Percentiles rank a stretch among this genome's conserved stretches.
Evolutionary conservation across 1,140 invertebrate genomes (phyloP).

Genomic region (Aphidius ervi): DNA sequence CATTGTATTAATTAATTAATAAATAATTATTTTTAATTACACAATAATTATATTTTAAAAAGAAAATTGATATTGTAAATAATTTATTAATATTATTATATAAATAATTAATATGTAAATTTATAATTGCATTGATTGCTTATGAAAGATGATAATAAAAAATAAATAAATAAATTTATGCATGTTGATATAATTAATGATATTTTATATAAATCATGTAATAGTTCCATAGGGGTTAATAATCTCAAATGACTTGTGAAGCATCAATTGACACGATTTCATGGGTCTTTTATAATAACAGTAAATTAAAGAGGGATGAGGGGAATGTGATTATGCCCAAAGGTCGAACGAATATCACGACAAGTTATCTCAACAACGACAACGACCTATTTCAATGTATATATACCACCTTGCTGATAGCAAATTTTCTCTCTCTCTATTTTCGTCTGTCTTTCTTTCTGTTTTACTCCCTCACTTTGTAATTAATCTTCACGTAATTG

Average conservation of each 20-base stretch:
- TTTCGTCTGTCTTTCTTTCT: constrained; percentile 1
- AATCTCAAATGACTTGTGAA: constrained; percentile 19
- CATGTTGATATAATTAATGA: constrained; percentile 11
- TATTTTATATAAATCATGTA: neutral
- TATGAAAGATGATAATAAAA: no score
- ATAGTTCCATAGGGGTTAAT: constrained; percentile 12
- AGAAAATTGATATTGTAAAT: neutral
- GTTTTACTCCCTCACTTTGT: constrained; percentile 15
- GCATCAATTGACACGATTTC: constrained; percentile 19
- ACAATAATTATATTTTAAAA: constrained; percentile 8
- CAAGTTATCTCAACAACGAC: constrained; percentile 32
- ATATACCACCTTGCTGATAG: no score
- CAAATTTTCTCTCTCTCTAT: neutral
- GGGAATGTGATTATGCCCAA: constrained; percentile 4
- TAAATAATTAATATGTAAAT: neutral
- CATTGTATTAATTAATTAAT: neutral
- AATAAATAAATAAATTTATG: neutral
- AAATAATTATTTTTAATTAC: neutral
- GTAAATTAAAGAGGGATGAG: neutral
- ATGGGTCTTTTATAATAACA: constrained; percentile 1
- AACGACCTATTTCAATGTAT: constrained; percentile 18
- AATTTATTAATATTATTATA: neutral
- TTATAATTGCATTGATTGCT: neutral
- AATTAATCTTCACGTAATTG: constrained; percentile 42
- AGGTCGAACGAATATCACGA: constrained; percentile 27